Evolutionary conservation across 2,888 invertebrate species (phyloP).

Genomic region (Thera britannica): DNA sequence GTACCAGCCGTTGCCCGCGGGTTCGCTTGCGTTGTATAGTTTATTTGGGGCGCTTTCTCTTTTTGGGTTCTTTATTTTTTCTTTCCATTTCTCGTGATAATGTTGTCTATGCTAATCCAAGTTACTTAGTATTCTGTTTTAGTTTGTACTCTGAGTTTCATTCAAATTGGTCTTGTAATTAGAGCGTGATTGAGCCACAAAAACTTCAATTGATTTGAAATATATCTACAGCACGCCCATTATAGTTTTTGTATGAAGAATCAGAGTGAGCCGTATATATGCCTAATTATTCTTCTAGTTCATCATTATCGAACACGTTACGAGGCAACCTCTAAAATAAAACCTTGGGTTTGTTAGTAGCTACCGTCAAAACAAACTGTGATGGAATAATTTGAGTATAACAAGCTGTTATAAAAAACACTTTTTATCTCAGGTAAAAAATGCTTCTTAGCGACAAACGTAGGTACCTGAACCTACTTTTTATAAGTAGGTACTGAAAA

Average conservation of each 20-base stretch:
- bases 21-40: no score
- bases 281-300: not conserved
- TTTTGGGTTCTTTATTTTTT: no score
- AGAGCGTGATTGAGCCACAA: no score
- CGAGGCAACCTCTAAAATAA: conserved; percentile 1
- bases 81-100: no score
- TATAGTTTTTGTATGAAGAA: not conserved
- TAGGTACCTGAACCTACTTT: no score
- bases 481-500: no score
- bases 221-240: not conserved
- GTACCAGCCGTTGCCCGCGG: no score
- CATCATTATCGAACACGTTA: not conserved
- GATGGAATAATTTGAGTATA: not conserved
- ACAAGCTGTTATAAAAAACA: not conserved
- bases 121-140: no score
- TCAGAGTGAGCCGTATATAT: not conserved
- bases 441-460: not conserved
- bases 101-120: no score
- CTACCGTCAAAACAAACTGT: not conserved
- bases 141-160: not conserved
- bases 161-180: not conserved
- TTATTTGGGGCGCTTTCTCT: no score
- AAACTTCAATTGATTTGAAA: no score
- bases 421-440: not conserved
- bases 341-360: conserved; percentile 2